phyloP scores from a whole-genome alignment of 2,797 vertebrate species.

The Gobionotothen gibberifrons region DNA sequence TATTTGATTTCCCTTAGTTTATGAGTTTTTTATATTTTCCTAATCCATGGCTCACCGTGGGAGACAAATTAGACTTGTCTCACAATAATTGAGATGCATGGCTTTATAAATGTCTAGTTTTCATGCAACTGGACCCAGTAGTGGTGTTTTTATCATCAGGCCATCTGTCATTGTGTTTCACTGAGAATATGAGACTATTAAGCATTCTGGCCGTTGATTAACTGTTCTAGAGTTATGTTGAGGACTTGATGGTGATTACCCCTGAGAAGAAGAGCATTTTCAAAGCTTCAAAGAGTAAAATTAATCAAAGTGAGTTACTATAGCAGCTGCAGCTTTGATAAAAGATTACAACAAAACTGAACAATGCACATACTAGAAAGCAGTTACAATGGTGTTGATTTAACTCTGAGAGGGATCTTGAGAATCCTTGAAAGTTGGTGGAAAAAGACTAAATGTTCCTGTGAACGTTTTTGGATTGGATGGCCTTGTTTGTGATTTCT shows the following conservation, averaged over 20 bases:
- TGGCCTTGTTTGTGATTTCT: too few species aligned
- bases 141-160: background rate
- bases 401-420: constrained; percentile 19
- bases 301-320: constrained; percentile 23
- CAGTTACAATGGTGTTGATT: constrained; percentile 4
- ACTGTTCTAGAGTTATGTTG: constrained; percentile 9
- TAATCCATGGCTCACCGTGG: background rate
- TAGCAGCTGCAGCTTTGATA: constrained; percentile 15
- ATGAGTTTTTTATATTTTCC: background rate
- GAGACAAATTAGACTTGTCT: background rate
- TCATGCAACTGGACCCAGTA: background rate
- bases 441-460: background rate
- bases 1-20: background rate
- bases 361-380: constrained; percentile 11
- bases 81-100: background rate
- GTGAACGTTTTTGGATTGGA: background rate
- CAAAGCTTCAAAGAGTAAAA: constrained; percentile 23
- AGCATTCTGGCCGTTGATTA: constrained; percentile 17
- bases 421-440: constrained; percentile 37
- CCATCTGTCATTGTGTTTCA: constrained; percentile 1
- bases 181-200: background rate
- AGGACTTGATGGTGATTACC: constrained; percentile 30
- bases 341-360: background rate
- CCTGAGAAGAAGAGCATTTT: constrained; percentile 21
- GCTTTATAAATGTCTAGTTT: background rate